These are phyloP conservation scores for Blastobasis adustella DNA, from an alignment of 2,888 invertebrate species.

Conservation along the genomic window DNA sequence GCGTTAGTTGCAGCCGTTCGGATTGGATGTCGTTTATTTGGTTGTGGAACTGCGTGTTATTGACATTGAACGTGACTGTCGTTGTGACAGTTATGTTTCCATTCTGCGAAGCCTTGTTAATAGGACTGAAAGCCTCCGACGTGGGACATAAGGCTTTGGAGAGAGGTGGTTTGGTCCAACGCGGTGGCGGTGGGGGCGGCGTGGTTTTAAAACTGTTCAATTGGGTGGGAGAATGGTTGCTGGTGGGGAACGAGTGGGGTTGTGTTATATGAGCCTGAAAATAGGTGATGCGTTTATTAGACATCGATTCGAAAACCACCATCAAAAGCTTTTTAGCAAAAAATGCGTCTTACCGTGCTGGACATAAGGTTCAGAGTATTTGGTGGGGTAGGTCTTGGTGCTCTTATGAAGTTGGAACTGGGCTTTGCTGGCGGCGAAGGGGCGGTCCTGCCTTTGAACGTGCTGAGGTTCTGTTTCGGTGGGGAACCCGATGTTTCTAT, in stretches of 20 bases:
- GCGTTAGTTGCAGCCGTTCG: slow-evolving; percentile 69
- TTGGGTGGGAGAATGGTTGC: slow-evolving; percentile 57
- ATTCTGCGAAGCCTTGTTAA: slow-evolving; percentile 67
- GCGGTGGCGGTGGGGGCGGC: slow-evolving; percentile 88
- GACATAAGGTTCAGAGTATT: slow-evolving; percentile 86
- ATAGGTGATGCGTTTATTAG: slow-evolving; percentile 52
- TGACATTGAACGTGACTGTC: slow-evolving; percentile 89
- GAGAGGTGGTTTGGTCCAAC: slow-evolving; percentile 87
- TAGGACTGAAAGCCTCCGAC: slow-evolving; percentile 61
- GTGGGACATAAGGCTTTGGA: slow-evolving; percentile 65
- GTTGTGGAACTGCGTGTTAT: slow-evolving; percentile 71
- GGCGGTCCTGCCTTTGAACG: slow-evolving; percentile 79
- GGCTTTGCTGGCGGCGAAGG: slow-evolving; percentile 71
- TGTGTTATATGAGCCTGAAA: slow-evolving; percentile 75
- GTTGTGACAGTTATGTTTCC: slow-evolving; percentile 89
- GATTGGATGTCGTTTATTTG: slow-evolving; percentile 66
- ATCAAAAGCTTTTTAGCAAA: background rate
- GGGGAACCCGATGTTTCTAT: slow-evolving; percentile 70
- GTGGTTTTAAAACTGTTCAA: slow-evolving; percentile 63
- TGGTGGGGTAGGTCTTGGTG: slow-evolving; percentile 86
- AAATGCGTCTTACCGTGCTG: slow-evolving; percentile 60
- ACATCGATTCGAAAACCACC: slow-evolving; percentile 24
- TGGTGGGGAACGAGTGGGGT: slow-evolving; percentile 65
- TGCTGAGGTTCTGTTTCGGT: slow-evolving; percentile 74
- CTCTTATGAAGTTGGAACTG: slow-evolving; percentile 68